A percentile compares a stretch with the other conserved stretches of the same genome.
Conservation (phyloP, 2,113 vertebrate species). For the Nesogale talazaci region DNA sequence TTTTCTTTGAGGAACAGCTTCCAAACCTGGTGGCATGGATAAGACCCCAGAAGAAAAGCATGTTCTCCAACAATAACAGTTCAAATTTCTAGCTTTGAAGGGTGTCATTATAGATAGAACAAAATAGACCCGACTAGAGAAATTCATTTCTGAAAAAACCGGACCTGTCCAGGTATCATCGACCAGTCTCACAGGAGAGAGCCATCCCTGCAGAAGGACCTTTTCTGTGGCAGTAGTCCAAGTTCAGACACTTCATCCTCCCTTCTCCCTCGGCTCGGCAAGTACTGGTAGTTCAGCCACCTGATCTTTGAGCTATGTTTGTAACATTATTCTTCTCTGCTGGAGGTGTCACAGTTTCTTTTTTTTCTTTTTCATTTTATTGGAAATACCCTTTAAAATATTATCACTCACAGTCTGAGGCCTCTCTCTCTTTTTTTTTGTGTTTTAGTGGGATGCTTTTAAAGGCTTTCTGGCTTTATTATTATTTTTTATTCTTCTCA, state of each 20-base stretch:
- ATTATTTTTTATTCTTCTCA: constrained; percentile 32
- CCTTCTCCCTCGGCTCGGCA: neutral
- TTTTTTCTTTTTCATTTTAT: neutral
- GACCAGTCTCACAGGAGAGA: neutral
- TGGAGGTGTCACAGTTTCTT: neutral
- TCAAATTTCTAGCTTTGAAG: neutral
- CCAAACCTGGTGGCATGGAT: neutral
- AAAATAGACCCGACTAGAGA: constrained; percentile 6
- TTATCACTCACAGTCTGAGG: constrained; percentile 33
- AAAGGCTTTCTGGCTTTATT: constrained; percentile 30
- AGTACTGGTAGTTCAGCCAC: neutral
- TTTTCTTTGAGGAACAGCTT: constrained; percentile 27
- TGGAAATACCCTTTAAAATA: neutral
- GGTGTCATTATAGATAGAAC: neutral
- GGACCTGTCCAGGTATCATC: neutral
- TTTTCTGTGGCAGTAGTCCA: neutral
- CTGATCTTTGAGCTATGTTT: neutral
- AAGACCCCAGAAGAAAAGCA: neutral
- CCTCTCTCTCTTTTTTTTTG: neutral
- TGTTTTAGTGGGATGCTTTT: neutral
- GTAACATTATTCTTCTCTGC: neutral
- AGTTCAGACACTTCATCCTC: neutral
- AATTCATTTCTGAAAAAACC: constrained; percentile 46
- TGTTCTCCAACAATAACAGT: constrained; percentile 5
- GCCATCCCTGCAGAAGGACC: neutral